A percentile compares a stretch with the other conserved stretches of the same genome.
Evolutionary conservation across 2,113 vertebrate genomes (phyloP).

Genomic region (Sinocyclocheilus anshuiensis): DNA sequence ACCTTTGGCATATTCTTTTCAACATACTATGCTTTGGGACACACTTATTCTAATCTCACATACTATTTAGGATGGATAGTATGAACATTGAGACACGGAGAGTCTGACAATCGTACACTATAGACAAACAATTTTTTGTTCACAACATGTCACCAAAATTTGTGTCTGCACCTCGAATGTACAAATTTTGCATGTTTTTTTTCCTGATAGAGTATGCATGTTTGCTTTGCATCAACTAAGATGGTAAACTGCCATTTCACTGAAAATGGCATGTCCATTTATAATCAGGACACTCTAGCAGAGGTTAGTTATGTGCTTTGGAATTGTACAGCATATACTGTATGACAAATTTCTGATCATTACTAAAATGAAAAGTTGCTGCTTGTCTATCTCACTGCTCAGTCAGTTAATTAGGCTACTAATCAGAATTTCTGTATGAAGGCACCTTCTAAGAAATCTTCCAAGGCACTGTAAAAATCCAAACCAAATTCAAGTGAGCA

Average conservation of each 20-base stretch:
- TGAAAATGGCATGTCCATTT: conserved; percentile 52
- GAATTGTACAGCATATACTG: conserved; percentile 29
- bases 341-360: conserved; percentile 4
- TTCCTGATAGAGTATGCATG: not conserved
- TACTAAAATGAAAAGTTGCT: too few relatives aligned
- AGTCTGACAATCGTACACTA: too few relatives aligned
- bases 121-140: too few relatives aligned
- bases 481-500: not conserved
- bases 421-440: not conserved
- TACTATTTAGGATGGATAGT: too few relatives aligned
- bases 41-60: too few relatives aligned
- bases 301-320: conserved; percentile 9
- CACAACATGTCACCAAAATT: not conserved
- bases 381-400: not conserved
- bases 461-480: not conserved
- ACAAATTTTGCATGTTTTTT: conserved; percentile 36
- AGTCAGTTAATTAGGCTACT: not conserved
- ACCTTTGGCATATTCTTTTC: too few relatives aligned
- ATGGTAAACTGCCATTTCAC: conserved; percentile 58
- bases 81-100: too few relatives aligned
- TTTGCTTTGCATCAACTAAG: conserved; percentile 49
- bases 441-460: not conserved
- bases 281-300: conserved; percentile 38
- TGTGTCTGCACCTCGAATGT: not conserved
- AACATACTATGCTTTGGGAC: too few relatives aligned